Evolutionary conservation across 2,113 vertebrate species (phyloP), one percentile per base, ranked within the genome.

Genomic region (Brienomyrus brachyistius): DNA sequence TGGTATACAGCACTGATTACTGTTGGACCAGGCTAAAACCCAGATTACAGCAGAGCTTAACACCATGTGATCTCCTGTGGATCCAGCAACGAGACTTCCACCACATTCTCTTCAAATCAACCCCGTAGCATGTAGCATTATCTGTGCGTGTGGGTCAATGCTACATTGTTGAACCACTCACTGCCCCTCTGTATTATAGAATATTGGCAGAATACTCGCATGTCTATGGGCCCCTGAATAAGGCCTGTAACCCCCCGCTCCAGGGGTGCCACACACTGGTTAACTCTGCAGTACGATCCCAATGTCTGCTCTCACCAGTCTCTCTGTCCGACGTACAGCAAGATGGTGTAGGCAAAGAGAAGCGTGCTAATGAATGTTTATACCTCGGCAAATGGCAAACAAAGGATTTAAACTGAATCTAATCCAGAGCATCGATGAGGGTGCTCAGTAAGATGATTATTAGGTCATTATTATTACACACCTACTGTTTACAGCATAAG

Each of bases 1-100:
- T 89, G 89, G 54, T 90, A 90, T 91, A 91, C 80, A 92, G 89
- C 91, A 91, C 77, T 88, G 90, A 93, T 92, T 92, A 89, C 88
- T 90, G 91, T 89, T 77, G 86, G 92, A 80, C 91, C 91, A 91
- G 89, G 70, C 77, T 91, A 80, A 92, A 89, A 92, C 91, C 90
- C 91, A 92, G 91, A 92, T 92, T 93, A 91, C 91, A 92, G 77
- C 80, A 27, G 17, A 89, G 90, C 88, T 91, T 88, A 87, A 85
- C 84, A 52, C 88, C 86, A 86, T 83, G 86, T 88, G 80, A 88
- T 74, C 89, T 90, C 89, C 17, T 43, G 74, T 4, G 2, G 35
- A 91, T 90, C 91, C 90, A 19, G 35, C 35, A 19, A 80, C 6
- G 35, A 17, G 15, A 19, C 31, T 40, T 31, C 70, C 15, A 0